phyloP scores from a whole-genome alignment of 1,140 invertebrate species.

The Bombus balteatus region DNA sequence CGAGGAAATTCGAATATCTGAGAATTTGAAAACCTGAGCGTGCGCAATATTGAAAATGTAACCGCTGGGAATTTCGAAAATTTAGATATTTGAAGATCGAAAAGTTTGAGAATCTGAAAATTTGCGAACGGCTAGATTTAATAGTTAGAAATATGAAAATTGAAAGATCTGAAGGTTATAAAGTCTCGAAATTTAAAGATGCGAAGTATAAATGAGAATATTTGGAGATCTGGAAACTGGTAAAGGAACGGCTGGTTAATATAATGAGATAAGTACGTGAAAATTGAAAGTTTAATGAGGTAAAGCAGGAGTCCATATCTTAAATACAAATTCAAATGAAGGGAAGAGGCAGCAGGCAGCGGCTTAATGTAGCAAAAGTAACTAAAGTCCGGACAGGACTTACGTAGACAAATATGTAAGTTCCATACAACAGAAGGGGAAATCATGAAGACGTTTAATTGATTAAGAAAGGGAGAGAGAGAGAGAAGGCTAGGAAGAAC shows the following conservation, averaged over 20 bases:
- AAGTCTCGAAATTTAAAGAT: neutral
- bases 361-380: conserved; percentile 18
- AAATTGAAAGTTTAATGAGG: neutral
- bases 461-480: too few species aligned
- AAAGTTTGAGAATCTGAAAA: too few species aligned
- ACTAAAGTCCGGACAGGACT: neutral
- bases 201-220: neutral
- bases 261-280: too few species aligned
- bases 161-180: neutral
- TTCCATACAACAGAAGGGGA: neutral
- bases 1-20: neutral
- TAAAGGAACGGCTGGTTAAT: neutral
- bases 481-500: too few species aligned
- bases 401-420: conserved; percentile 35
- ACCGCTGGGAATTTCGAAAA: too few species aligned
- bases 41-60: too few species aligned
- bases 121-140: too few species aligned
- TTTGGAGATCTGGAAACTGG: neutral
- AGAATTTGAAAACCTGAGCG: neutral
- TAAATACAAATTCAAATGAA: conserved; percentile 27
- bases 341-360: neutral
- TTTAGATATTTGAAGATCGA: too few species aligned
- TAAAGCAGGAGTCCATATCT: neutral
- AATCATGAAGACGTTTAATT: conserved; percentile 32
- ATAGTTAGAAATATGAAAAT: neutral